Evolutionary conservation across 2,113 vertebrate genomes (phyloP).

Genomic region (Planiliza haematocheilus): DNA sequence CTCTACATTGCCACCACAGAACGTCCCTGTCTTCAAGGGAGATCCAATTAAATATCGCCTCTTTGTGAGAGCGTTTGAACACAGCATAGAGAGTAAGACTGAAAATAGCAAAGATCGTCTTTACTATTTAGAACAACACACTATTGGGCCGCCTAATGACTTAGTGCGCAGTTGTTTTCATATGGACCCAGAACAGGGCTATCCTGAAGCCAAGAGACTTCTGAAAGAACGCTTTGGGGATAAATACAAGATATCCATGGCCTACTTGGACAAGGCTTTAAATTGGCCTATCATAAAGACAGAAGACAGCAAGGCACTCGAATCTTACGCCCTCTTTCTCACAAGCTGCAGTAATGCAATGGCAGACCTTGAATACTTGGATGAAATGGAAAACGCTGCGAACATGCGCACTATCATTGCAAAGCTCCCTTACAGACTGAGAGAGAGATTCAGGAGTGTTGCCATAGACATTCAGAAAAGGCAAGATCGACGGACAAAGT

Average conservation of each 20-base stretch:
- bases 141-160: not conserved
- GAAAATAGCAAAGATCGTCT: conserved; percentile 9
- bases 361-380: not conserved
- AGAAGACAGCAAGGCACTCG: not conserved
- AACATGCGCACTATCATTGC: not conserved
- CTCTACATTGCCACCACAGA: not conserved
- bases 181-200: not conserved
- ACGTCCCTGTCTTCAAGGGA: conserved; percentile 9
- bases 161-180: conserved; percentile 1
- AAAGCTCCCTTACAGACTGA: not conserved
- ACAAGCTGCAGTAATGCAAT: not conserved
- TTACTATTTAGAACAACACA: no score
- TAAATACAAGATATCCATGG: not conserved
- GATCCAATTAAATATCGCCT: conserved; percentile 9
- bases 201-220: not conserved
- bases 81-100: not conserved
- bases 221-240: conserved; percentile 4
- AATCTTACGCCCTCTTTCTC: not conserved
- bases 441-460: not conserved
- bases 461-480: not conserved
- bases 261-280: conserved; percentile 2
- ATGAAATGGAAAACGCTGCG: not conserved
- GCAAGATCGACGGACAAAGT: not conserved
- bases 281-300: not conserved
- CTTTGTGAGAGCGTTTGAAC: conserved; percentile 7